Conservation (phyloP, 2,888 invertebrate genomes). For the Lycia hirtaria region DNA sequence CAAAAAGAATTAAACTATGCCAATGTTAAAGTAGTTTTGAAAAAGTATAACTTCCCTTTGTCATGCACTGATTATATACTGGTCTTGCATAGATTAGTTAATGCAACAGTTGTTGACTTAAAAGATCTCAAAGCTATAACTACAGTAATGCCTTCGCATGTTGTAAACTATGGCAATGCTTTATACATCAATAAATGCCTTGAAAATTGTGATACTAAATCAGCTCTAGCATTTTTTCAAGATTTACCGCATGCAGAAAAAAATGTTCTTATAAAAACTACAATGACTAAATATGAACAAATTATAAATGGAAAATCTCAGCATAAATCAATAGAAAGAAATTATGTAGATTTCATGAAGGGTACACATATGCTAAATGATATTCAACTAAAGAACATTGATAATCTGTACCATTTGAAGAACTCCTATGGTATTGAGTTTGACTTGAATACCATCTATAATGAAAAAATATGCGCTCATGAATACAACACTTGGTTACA, state of each 20-base stretch:
- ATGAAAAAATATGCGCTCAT: conserved; percentile 55
- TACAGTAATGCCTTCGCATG: conserved; percentile 60
- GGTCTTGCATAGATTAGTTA: conserved; percentile 72
- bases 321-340: conserved; percentile 64
- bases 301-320: conserved; percentile 57
- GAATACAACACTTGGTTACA: conserved; percentile 54
- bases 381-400: conserved; percentile 61
- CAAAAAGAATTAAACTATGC: conserved; percentile 76
- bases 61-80: conserved; percentile 70
- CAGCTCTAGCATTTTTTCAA: conserved; percentile 69
- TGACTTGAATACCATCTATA: conserved; percentile 64
- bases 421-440: conserved; percentile 65
- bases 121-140: conserved; percentile 70
- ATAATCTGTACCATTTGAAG: conserved; percentile 74
- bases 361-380: conserved; percentile 63
- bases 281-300: conserved; percentile 73
- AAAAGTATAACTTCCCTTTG: conserved; percentile 77
- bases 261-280: conserved; percentile 62
- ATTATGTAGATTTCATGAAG: conserved; percentile 79
- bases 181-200: conserved; percentile 74
- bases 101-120: conserved; percentile 60
- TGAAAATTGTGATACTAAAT: conserved; percentile 67
- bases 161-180: conserved; percentile 62
- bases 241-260: conserved; percentile 60
- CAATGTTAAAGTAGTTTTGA: conserved; percentile 75